Conservation (phyloP, 2,113 vertebrate species). For the Oplegnathus fasciatus region DNA sequence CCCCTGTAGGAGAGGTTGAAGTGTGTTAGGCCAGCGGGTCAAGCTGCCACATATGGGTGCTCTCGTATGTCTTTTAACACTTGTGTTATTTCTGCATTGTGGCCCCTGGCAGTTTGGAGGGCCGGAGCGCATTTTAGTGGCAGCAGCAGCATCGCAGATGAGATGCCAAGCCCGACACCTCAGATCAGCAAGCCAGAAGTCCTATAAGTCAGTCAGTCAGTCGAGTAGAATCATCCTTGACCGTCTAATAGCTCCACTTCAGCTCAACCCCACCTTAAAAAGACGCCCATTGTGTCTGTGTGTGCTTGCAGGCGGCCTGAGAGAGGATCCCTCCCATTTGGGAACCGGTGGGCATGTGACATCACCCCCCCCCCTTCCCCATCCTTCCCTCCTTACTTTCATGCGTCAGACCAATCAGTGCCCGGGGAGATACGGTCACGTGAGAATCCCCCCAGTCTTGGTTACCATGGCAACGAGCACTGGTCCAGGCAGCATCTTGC, state of each 20-base stretch:
- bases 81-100: slow-evolving; percentile 71
- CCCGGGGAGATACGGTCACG: slow-evolving; percentile 60
- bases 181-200: neutral
- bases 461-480: slow-evolving; percentile 83
- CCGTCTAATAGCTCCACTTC: slow-evolving; percentile 14
- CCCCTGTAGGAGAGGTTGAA: slow-evolving; percentile 39
- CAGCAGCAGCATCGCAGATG: slow-evolving; percentile 1
- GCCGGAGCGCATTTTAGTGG: slow-evolving; percentile 42
- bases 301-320: slow-evolving; percentile 54
- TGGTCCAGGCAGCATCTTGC: slow-evolving; percentile 86
- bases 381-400: slow-evolving; percentile 46
- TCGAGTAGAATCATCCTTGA: slow-evolving; percentile 26
- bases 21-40: slow-evolving; percentile 66
- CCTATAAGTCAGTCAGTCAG: slow-evolving; percentile 11
- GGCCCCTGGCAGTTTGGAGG: slow-evolving; percentile 40
- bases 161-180: slow-evolving; percentile 9
- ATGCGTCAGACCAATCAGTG: slow-evolving; percentile 62
- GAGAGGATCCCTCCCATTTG: slow-evolving; percentile 74
- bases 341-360: slow-evolving; percentile 70
- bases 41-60: slow-evolving; percentile 59
- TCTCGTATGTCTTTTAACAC: slow-evolving; percentile 53
- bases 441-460: slow-evolving; percentile 62
- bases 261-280: slow-evolving; percentile 66
- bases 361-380: slow-evolving; percentile 45
- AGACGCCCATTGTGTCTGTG: slow-evolving; percentile 72